These are phyloP conservation scores for Zosterops hypoxanthus DNA, from an alignment of 2,113 vertebrate species.

Conservation along the genomic window DNA sequence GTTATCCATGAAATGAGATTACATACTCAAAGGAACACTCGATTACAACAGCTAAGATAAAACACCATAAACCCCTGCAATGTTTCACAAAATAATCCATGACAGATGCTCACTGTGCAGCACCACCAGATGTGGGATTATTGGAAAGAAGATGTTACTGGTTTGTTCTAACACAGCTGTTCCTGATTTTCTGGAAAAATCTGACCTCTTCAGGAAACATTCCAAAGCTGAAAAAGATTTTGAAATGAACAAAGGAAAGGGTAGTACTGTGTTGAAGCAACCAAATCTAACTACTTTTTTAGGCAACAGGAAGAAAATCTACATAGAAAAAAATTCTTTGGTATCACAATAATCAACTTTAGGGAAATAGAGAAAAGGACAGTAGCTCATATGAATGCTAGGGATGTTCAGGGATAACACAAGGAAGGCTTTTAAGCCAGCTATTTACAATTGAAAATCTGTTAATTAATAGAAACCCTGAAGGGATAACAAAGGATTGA, in stretches of 20 bases:
- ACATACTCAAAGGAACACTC: background rate
- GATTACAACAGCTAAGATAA: background rate
- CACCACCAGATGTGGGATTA: background rate
- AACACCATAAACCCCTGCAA: background rate
- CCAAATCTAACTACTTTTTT: background rate
- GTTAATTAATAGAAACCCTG: conserved; percentile 31
- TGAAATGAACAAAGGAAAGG: background rate
- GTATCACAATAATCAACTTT: background rate
- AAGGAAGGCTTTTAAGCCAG: background rate
- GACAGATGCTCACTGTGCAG: background rate
- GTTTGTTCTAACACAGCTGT: background rate
- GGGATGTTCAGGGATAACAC: background rate
- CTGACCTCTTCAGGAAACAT: background rate
- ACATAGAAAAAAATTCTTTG: background rate
- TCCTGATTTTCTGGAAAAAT: background rate
- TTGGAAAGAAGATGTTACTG: background rate
- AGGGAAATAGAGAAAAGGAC: background rate
- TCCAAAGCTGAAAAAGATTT: background rate
- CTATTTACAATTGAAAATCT: background rate
- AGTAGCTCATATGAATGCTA: background rate
- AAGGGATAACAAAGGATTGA: background rate
- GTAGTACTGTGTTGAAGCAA: background rate
- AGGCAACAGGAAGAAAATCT: background rate
- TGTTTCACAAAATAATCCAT: background rate
- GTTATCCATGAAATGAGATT: background rate